A percentile compares a stretch with the other conserved stretches of the same genome.
These are phyloP conservation scores for Cyclina sinensis DNA, from an alignment of 1,140 invertebrate genomes.

Conservation along the genomic window DNA sequence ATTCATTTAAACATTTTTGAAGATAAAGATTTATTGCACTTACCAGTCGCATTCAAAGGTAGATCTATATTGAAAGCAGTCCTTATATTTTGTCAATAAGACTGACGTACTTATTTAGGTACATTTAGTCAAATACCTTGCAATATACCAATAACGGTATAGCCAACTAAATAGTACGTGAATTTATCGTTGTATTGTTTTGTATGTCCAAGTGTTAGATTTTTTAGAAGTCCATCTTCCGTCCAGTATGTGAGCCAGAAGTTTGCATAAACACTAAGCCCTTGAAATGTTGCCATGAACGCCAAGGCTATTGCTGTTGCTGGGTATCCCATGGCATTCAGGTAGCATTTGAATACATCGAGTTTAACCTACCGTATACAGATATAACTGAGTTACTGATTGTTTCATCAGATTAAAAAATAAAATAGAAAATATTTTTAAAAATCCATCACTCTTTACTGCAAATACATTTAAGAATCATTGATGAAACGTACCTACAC, in stretches of 20 bases:
- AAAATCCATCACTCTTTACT: neutral
- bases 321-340: slow-evolving; percentile 93
- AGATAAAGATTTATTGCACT: too few relatives aligned
- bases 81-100: too few relatives aligned
- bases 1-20: too few relatives aligned
- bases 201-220: slow-evolving; percentile 65
- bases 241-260: slow-evolving; percentile 84
- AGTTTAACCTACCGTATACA: slow-evolving; percentile 92
- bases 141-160: slow-evolving; percentile 73
- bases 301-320: slow-evolving; percentile 90
- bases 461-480: neutral
- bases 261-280: slow-evolving; percentile 69
- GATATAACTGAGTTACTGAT: neutral
- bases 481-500: too few relatives aligned
- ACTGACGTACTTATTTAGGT: too few relatives aligned
- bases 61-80: too few relatives aligned
- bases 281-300: slow-evolving; percentile 74
- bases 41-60: too few relatives aligned
- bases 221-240: slow-evolving; percentile 72
- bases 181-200: slow-evolving; percentile 70
- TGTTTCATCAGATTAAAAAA: neutral
- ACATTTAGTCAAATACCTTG: too few relatives aligned
- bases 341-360: slow-evolving; percentile 95
- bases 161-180: slow-evolving; percentile 80
- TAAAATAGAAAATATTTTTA: slow-evolving; percentile 4